These are phyloP conservation scores for Paratilapia polleni DNA, from an alignment of 2,113 vertebrate species.

Conservation along the genomic window DNA sequence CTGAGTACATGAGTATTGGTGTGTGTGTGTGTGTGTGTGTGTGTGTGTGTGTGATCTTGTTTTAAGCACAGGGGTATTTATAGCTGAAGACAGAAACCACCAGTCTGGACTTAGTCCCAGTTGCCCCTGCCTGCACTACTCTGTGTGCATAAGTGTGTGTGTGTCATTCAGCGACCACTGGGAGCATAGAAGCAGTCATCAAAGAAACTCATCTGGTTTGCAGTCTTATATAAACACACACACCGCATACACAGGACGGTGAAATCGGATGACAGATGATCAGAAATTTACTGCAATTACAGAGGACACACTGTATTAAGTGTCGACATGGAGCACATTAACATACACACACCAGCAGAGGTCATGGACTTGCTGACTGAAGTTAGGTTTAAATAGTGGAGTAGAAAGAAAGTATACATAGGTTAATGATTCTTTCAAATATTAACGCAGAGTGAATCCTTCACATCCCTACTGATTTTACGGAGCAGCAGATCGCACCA, in stretches of 20 bases:
- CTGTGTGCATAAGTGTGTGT: slow-evolving; percentile 25
- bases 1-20: background rate
- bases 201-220: slow-evolving; percentile 67
- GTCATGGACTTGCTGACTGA: background rate
- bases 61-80: slow-evolving; percentile 76
- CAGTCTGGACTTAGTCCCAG: slow-evolving; percentile 73
- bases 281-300: slow-evolving; percentile 30
- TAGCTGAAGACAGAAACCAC: slow-evolving; percentile 76
- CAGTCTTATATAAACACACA: slow-evolving; percentile 54
- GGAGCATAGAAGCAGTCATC: slow-evolving; percentile 65
- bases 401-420: background rate
- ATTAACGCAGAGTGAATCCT: background rate
- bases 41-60: slow-evolving; percentile 57
- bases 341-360: background rate
- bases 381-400: background rate
- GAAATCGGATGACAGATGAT: slow-evolving; percentile 57
- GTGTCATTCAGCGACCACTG: slow-evolving; percentile 58
- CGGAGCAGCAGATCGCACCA: slow-evolving; percentile 1
- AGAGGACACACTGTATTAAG: slow-evolving; percentile 42
- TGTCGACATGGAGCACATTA: slow-evolving; percentile 28
- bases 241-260: slow-evolving; percentile 14
- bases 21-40: background rate
- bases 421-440: background rate
- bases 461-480: background rate
- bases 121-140: slow-evolving; percentile 62